A percentile compares a stretch with the other conserved stretches of the same genome.
phyloP scores from a whole-genome alignment of 2,113 vertebrate species.

The Saguinus imperator region DNA sequence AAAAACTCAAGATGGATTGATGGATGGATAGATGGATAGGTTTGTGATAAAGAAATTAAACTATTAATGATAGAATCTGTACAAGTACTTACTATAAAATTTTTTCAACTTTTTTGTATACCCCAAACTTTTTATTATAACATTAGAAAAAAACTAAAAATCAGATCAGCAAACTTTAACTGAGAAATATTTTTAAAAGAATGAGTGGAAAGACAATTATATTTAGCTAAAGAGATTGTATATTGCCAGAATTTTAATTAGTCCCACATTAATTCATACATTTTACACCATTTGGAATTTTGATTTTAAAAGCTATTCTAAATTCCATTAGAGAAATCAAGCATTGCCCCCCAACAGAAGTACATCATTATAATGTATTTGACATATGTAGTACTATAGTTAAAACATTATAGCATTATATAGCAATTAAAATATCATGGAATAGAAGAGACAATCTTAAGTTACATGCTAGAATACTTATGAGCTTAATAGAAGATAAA shows the following conservation, averaged over 20 bases:
- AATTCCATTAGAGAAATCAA: background rate
- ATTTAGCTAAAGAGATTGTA: background rate
- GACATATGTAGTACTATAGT: background rate
- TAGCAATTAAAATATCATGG: background rate
- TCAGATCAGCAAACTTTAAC: background rate
- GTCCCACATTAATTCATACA: background rate
- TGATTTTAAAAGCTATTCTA: slow-evolving; percentile 9
- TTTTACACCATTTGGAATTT: background rate
- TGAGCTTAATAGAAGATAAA: background rate
- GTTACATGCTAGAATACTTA: background rate
- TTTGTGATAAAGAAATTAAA: background rate
- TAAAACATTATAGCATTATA: background rate
- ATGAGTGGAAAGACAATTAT: background rate
- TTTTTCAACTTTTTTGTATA: background rate
- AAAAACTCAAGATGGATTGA: background rate
- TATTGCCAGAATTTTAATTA: background rate
- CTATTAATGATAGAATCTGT: background rate
- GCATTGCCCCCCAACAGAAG: background rate
- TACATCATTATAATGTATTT: background rate
- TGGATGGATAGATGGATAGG: background rate
- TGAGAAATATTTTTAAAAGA: background rate
- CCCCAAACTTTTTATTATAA: background rate
- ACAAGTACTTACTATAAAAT: background rate
- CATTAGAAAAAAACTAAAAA: background rate
- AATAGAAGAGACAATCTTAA: background rate